phyloP scores from a whole-genome alignment of 2,797 vertebrate species.

The Manis javanica region DNA sequence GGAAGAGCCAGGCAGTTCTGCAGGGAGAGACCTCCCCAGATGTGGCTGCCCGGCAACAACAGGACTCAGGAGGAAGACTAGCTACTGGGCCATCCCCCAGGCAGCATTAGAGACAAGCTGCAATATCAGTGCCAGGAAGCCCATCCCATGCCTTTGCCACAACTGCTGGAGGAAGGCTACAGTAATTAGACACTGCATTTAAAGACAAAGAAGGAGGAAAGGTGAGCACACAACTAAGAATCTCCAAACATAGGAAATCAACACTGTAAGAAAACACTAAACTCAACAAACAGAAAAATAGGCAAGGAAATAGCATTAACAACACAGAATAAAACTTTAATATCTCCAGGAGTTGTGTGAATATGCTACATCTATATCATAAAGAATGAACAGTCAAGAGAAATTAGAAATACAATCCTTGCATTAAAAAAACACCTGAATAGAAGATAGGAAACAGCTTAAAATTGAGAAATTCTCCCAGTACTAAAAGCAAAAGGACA shows the following conservation, averaged over 20 bases:
- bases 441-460: not conserved
- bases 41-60: too few relatives aligned
- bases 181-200: not conserved
- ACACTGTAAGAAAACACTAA: constrained; percentile 21
- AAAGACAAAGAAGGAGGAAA: not conserved
- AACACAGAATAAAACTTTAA: constrained; percentile 27
- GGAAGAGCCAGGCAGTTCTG: constrained; percentile 38
- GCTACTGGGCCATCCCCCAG: not conserved
- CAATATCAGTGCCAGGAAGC: not conserved
- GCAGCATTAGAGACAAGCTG: not conserved
- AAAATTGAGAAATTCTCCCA: constrained; percentile 38
- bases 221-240: constrained; percentile 11
- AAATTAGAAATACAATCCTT: constrained; percentile 44
- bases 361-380: not conserved
- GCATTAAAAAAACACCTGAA: constrained; percentile 34
- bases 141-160: not conserved
- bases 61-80: too few relatives aligned
- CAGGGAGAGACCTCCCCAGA: too few relatives aligned
- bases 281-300: not conserved
- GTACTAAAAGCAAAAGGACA: constrained; percentile 45
- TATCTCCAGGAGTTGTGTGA: constrained; percentile 13
- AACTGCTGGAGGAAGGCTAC: not conserved
- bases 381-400: constrained; percentile 46
- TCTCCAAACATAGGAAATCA: not conserved
- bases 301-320: constrained; percentile 4